Evolutionary conservation across 2,888 invertebrate species (phyloP), one percentile per base, ranked within the genome.

Genomic region (Drosophila lutescens): DNA sequence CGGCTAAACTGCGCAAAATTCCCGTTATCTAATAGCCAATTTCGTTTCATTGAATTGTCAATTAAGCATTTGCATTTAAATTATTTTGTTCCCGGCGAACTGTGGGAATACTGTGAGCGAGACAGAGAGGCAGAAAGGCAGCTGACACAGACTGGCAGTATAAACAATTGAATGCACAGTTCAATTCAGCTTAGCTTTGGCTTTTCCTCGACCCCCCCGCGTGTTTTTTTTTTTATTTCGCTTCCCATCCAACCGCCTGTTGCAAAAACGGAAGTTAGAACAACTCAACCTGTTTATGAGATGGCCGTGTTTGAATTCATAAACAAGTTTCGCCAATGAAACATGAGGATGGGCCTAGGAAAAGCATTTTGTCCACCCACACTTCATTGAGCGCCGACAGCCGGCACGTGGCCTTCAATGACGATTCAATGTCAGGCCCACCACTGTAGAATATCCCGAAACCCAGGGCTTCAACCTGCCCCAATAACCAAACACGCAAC

Each of bases 341-440:
- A 82, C 65, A 77, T 53, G 60, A 56, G 57, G 55, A 47, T 59
- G 54, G 54, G 54, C 0, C 20, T 32, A 32, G 54, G 54, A 40
- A 51, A 47, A 47, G 40, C 38, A 41, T 17, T 44, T 36, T 44
- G n/a, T 51, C 41, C 50, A 61, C 55, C 56, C 69, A 56, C 57
- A 59, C 51, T 26, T 43, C 61, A 54, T 63, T 69, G 62, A 74
- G 68, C 62, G 66, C 63, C 60, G 68, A 78, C 71, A 74, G 63
- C 54, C 32, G 74, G 69, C 82, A 76, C 85, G 85, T 76, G 85
- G 71, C 70, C 57, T 61, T 61, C 88, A 89, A 89, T 88, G 88
- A 84, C 88, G 66, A 80, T 86, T 80, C 86, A 88, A 89, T 86
- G 86, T 78, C 86, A 79, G 59, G 9, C 40, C 53, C 34, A 55